phyloP scores from a whole-genome alignment of 2,888 invertebrate species.

The Eristalinus aeneus region DNA sequence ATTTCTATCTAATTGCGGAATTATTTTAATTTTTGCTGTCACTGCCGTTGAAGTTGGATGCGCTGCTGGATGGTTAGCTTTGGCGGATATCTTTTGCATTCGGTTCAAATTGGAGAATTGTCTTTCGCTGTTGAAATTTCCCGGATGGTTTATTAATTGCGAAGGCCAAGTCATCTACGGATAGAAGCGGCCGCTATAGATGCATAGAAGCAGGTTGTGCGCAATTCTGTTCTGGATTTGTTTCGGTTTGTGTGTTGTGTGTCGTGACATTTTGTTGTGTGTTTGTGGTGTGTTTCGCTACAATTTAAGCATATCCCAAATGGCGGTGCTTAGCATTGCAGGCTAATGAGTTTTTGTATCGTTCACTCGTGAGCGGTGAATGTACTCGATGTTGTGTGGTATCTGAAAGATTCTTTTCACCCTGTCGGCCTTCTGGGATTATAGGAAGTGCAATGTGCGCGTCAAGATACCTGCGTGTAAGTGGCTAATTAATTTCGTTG shows the following conservation, averaged over 20 bases:
- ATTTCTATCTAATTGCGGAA: constrained; percentile 68
- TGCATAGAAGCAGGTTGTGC: constrained; percentile 5
- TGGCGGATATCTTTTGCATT: constrained; percentile 55
- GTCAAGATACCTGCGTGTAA: constrained; percentile 69
- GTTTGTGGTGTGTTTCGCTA: not conserved
- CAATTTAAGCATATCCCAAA: constrained; percentile 5
- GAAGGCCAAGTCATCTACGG: not conserved
- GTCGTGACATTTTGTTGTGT: constrained; percentile 61
- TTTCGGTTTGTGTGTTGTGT: constrained; percentile 33
- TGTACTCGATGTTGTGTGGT: not conserved
- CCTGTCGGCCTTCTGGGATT: not conserved
- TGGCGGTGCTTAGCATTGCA: constrained; percentile 47
- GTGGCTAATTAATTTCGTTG: constrained; percentile 70
- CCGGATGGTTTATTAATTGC: constrained; percentile 67
- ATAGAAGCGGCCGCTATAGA: not conserved
- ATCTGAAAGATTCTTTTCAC: constrained; percentile 2
- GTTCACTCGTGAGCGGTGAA: not conserved
- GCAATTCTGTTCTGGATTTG: constrained; percentile 60
- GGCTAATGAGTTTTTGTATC: constrained; percentile 47
- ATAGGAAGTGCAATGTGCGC: constrained; percentile 65
- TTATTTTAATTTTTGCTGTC: constrained; percentile 58
- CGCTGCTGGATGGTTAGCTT: not conserved
- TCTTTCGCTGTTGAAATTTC: constrained; percentile 45
- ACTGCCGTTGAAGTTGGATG: not conserved
- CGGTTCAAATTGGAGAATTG: constrained; percentile 49